phyloP scores from a whole-genome alignment of 2,113 vertebrate genomes.

The Cricetomys ansorgei region DNA sequence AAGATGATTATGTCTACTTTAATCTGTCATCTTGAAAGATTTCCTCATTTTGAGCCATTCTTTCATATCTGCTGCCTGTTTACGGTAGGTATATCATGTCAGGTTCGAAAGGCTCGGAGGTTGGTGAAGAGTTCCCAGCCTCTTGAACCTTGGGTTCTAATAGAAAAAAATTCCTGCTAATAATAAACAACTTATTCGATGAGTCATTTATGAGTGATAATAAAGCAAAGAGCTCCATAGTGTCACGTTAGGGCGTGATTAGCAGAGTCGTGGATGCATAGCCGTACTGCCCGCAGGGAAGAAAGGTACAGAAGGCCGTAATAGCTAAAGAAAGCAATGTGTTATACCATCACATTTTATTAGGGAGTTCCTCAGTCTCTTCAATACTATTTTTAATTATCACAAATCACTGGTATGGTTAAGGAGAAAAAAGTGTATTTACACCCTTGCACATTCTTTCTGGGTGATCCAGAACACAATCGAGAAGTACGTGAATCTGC shows the following conservation, averaged over 20 bases:
- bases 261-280: neutral
- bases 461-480: neutral
- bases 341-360: neutral
- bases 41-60: neutral
- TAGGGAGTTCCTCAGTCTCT: neutral
- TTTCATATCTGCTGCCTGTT: neutral
- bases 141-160: neutral
- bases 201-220: neutral
- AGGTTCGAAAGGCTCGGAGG: neutral
- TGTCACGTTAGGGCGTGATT: neutral
- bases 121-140: neutral
- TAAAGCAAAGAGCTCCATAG: neutral
- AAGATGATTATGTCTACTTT: neutral
- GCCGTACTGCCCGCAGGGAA: neutral
- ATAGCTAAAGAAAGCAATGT: neutral
- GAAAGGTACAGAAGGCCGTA: neutral
- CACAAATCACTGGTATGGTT: neutral
- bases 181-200: neutral
- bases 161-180: neutral
- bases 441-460: neutral
- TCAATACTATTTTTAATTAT: neutral
- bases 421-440: slow-evolving; percentile 4
- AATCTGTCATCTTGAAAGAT: neutral
- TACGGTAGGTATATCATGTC: neutral
- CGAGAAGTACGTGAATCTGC: neutral